Percentiles rank a stretch among this genome's conserved stretches.
Conservation (phyloP, 2,888 invertebrate genomes). For the Tinea trinotella region DNA sequence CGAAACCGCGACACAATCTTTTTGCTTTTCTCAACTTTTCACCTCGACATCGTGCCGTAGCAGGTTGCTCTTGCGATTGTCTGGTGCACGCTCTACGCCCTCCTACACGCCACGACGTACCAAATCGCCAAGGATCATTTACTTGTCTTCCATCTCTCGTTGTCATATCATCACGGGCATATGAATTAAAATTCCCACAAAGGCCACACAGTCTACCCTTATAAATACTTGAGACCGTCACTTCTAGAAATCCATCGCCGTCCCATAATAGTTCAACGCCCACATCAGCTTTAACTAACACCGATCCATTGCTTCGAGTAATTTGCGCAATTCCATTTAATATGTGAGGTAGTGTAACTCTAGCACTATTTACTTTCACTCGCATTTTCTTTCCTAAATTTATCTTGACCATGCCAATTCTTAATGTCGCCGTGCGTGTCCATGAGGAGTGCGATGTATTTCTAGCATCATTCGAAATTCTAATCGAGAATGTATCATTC, state of each 20-base stretch:
- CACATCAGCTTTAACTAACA: conserved; percentile 77
- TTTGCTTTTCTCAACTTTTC: conserved; percentile 56
- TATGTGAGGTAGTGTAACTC: conserved; percentile 79
- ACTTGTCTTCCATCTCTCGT: conserved; percentile 78
- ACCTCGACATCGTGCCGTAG: conserved; percentile 59
- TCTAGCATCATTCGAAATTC: conserved; percentile 91
- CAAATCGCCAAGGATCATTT: conserved; percentile 80
- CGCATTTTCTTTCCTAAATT: conserved; percentile 89
- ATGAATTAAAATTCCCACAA: conserved; percentile 95
- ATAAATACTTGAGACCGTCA: conserved; percentile 80
- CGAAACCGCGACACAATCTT: conserved; percentile 66
- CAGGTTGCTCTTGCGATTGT: conserved; percentile 61
- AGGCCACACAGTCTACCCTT: conserved; percentile 88
- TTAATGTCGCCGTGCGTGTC: conserved; percentile 90
- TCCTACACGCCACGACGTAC: conserved; percentile 92
- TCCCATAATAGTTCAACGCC: conserved; percentile 93
- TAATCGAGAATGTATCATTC: conserved; percentile 84
- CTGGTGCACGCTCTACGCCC: conserved; percentile 80
- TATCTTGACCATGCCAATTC: conserved; percentile 81
- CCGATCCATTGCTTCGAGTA: conserved; percentile 76
- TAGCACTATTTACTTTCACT: conserved; percentile 87
- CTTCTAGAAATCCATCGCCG: conserved; percentile 93
- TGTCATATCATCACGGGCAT: conserved; percentile 87
- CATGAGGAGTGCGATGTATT: conserved; percentile 87
- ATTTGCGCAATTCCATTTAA: conserved; percentile 73